phyloP scores from a whole-genome alignment of 2,113 vertebrate species.

The Charina bottae region DNA sequence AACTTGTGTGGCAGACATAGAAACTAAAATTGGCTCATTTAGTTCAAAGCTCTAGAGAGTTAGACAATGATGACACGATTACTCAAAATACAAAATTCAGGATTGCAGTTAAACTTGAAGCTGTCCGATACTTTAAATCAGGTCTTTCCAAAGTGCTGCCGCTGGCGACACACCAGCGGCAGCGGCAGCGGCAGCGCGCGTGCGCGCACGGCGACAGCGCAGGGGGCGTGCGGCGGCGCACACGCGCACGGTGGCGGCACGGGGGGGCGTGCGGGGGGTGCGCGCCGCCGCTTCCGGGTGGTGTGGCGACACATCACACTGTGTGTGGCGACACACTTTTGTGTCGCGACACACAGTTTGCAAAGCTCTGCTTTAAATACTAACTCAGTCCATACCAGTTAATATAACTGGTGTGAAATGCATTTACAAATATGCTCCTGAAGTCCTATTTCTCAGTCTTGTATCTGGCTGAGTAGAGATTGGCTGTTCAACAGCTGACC shows the following conservation, averaged over 20 bases:
- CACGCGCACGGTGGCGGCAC: too few species aligned
- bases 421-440: neutral
- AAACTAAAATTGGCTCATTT: neutral
- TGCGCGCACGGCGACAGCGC: too few species aligned
- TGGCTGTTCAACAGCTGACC: neutral
- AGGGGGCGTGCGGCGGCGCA: too few species aligned
- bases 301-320: too few species aligned
- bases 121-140: neutral
- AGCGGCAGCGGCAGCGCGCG: too few species aligned
- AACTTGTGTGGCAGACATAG: neutral
- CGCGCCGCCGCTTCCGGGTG: too few species aligned
- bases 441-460: neutral
- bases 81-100: neutral
- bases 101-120: conserved; percentile 11
- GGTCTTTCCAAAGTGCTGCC: too few species aligned
- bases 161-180: too few species aligned
- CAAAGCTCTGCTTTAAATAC: neutral
- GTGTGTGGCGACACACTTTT: too few species aligned
- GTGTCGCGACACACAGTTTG: too few species aligned
- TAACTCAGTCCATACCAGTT: neutral
- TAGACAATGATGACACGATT: neutral
- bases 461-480: fast-evolving
- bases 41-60: neutral
- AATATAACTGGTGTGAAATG: neutral
- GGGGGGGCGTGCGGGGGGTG: too few species aligned